These are phyloP conservation scores for Litocranius walleri DNA, from an alignment of 2,113 vertebrate genomes.

Conservation along the genomic window DNA sequence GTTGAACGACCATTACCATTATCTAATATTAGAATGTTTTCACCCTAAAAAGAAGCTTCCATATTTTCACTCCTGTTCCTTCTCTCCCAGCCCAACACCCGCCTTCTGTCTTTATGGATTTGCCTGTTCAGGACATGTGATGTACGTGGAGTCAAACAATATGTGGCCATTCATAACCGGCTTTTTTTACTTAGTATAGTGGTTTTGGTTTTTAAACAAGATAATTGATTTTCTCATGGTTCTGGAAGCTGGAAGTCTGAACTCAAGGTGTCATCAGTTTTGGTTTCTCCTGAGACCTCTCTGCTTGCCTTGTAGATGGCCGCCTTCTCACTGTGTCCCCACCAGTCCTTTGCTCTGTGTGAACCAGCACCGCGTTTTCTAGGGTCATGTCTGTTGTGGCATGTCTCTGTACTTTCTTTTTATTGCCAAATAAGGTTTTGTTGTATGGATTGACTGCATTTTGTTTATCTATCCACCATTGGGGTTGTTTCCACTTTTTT, in stretches of 20 bases:
- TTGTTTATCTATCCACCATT: not conserved
- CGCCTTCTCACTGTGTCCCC: not conserved
- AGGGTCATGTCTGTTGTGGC: not conserved
- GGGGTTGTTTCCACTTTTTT: not conserved
- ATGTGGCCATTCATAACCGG: not conserved
- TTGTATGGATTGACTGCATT: not conserved
- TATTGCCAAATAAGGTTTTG: not conserved
- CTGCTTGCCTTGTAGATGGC: not conserved
- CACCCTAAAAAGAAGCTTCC: not conserved
- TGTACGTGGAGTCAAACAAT: not conserved
- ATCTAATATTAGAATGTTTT: not conserved
- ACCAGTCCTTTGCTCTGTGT: not conserved
- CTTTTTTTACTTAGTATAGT: not conserved
- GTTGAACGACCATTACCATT: not conserved
- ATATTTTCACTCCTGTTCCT: not conserved
- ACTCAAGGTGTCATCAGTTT: not conserved
- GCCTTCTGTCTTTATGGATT: not conserved
- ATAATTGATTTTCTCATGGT: not conserved
- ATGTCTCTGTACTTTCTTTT: not conserved
- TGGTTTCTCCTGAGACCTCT: not conserved
- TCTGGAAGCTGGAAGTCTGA: not conserved
- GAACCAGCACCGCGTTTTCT: not conserved
- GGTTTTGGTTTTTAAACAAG: not conserved
- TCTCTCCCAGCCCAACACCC: fast-evolving
- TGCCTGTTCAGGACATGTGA: not conserved